Base-by-base conservation (phyloP, 2,113 vertebrate genomes). In the Chascanopsetta lugubris region DNA sequence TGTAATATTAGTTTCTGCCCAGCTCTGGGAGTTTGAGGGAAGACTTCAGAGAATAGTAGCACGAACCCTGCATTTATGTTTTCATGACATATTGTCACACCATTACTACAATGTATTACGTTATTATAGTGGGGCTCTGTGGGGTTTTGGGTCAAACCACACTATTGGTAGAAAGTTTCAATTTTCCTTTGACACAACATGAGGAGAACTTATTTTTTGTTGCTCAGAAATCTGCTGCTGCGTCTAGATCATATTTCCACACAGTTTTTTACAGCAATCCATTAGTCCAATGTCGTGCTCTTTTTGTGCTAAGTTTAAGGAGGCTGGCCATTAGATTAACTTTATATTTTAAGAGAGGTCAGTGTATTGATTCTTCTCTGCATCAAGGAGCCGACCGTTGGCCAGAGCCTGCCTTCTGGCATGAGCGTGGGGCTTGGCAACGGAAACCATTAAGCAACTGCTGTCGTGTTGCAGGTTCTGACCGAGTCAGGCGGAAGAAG, bases 401-500 rank as follows among this genome's bases (percentile, higher is more conserved):
- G 73, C 77, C 25, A 25, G 29, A 57, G 24, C 15, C 24, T 0
- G 45, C 13, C 61, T 78, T 45, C 75, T 84, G 87, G 85, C 82
- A 72, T 3, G 1, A n/a, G 47, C 21, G n/a, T 1, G 0, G 24
- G 32, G 20, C 69, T 82, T 90, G 87, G 84, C 86, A 87, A 53
- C 20, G 2, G 12, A 72, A 66, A 47, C 43, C 51, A 20, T 34
- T 11, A 29, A 75, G 56, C 29, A 59, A 56, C 69, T 66, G 83
- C 61, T 61, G 75, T 79, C 18, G 36, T 50, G 64, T 82, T 22
- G 59, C 76, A 81, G 74, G 58, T 72, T 75, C 81, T 87, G 85
- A 76, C 76, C 61, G 13, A 47, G 45, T 48, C 9, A 2, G 20
- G 49, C 77, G 84, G 84, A 85, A 85, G 80, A 63, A 49, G 56